phyloP scores from a whole-genome alignment of 2,113 vertebrate species.

The Azemiops feae region DNA sequence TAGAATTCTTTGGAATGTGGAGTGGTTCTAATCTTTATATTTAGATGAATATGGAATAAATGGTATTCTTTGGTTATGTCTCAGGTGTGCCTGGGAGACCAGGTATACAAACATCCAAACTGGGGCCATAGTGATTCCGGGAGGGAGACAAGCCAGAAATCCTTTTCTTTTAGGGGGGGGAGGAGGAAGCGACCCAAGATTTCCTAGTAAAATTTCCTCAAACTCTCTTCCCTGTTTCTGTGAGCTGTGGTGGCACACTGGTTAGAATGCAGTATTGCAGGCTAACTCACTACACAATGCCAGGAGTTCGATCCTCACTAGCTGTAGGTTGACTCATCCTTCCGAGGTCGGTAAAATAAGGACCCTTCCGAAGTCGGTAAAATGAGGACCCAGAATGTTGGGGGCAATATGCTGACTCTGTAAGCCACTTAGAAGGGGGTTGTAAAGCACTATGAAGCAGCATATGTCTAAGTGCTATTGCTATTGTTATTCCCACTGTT shows the following conservation, averaged over 20 bases:
- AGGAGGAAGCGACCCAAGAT: not conserved
- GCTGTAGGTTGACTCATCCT: not conserved
- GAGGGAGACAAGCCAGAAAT: not conserved
- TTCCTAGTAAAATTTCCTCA: not conserved
- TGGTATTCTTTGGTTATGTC: not conserved
- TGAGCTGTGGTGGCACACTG: not conserved
- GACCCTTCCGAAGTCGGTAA: not conserved
- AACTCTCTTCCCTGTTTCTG: not conserved
- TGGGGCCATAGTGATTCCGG: not conserved
- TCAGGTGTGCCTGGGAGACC: not conserved
- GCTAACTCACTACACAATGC: not conserved
- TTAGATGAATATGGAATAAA: not conserved
- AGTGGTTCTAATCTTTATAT: not conserved
- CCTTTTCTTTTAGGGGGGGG: too few relatives aligned
- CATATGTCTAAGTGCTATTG: not conserved
- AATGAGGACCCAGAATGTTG: not conserved
- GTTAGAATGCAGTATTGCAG: not conserved
- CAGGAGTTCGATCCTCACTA: not conserved
- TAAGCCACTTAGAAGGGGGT: not conserved
- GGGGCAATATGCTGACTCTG: not conserved
- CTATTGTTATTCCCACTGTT: not conserved
- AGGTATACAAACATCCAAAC: not conserved
- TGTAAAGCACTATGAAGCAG: not conserved
- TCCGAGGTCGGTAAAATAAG: not conserved
- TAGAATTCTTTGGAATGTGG: not conserved